A percentile compares a stretch with the other conserved stretches of the same genome.
These are phyloP conservation scores for Zaprionus lachaisei DNA, from an alignment of 1,140 invertebrate genomes.

Conservation along the genomic window DNA sequence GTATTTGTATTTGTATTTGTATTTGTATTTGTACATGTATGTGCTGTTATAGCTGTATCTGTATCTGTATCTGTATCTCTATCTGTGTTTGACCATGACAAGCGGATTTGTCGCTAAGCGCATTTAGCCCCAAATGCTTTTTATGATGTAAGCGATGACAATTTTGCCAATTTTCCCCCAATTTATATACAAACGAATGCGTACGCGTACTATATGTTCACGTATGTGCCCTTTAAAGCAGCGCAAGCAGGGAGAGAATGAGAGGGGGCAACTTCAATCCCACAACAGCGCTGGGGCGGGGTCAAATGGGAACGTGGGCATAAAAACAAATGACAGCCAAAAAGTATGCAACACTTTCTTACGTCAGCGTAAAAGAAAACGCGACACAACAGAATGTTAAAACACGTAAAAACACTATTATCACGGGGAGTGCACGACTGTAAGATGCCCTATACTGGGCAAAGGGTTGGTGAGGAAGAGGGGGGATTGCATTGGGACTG, in stretches of 20 bases:
- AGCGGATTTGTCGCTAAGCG: constrained; percentile 74
- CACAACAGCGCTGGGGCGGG: not conserved
- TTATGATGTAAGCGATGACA: constrained; percentile 44
- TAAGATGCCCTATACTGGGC: not conserved
- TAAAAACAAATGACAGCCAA: constrained; percentile 74
- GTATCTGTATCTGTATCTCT: constrained; percentile 28
- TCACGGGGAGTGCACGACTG: not conserved
- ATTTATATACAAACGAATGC: constrained; percentile 17
- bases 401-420: not conserved
- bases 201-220: constrained; percentile 9
- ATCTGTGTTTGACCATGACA: constrained; percentile 52
- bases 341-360: constrained; percentile 74
- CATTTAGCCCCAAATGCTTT: constrained; percentile 32
- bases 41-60: constrained; percentile 20
- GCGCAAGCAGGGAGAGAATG: not conserved
- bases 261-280: not conserved
- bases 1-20: constrained; percentile 58
- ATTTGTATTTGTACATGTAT: constrained; percentile 16
- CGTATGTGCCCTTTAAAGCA: constrained; percentile 36
- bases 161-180: constrained; percentile 34
- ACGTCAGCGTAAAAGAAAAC: constrained; percentile 56
- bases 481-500: too few relatives aligned
- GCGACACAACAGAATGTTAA: constrained; percentile 7
- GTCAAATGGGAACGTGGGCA: constrained; percentile 54
- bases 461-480: not conserved